These are phyloP conservation scores for Laothoe populi DNA, from an alignment of 2,888 invertebrate species.

Conservation along the genomic window DNA sequence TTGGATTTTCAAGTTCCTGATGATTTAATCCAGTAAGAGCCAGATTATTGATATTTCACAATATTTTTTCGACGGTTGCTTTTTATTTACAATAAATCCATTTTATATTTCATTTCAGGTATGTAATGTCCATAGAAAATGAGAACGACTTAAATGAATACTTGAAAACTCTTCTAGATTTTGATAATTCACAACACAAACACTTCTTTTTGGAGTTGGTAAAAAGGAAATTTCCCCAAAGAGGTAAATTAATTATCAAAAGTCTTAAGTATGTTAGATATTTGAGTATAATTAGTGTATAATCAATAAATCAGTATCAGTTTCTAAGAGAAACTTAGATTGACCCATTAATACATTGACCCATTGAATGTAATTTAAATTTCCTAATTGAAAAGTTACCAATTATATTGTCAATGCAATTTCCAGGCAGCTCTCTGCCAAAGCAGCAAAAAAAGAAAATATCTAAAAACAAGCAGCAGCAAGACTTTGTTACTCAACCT, in stretches of 20 bases:
- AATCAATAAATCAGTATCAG: background rate
- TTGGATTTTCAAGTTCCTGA: constrained; percentile 88
- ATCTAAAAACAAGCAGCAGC: constrained; percentile 66
- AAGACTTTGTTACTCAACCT: constrained; percentile 49
- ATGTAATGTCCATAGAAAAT: constrained; percentile 89
- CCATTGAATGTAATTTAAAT: background rate
- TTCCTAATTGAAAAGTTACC: constrained; percentile 1
- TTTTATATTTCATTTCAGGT: constrained; percentile 79
- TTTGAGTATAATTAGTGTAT: too few relatives aligned
- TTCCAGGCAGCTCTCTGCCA: constrained; percentile 54
- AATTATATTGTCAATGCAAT: constrained; percentile 25
- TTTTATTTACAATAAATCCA: background rate
- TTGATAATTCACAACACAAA: constrained; percentile 87
- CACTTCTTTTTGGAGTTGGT: constrained; percentile 87
- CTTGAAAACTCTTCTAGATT: constrained; percentile 89
- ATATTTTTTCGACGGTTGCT: background rate
- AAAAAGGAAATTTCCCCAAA: constrained; percentile 77
- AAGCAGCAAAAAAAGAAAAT: constrained; percentile 77
- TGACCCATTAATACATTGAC: too few relatives aligned
- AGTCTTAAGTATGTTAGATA: too few relatives aligned
- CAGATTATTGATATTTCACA: constrained; percentile 3
- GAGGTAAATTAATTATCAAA: constrained; percentile 48
- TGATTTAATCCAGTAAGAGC: constrained; percentile 86
- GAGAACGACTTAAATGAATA: constrained; percentile 91
- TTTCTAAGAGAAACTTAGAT: too few relatives aligned